Conservation (phyloP, 2,797 vertebrate genomes). For the Diplodus sargus region DNA sequence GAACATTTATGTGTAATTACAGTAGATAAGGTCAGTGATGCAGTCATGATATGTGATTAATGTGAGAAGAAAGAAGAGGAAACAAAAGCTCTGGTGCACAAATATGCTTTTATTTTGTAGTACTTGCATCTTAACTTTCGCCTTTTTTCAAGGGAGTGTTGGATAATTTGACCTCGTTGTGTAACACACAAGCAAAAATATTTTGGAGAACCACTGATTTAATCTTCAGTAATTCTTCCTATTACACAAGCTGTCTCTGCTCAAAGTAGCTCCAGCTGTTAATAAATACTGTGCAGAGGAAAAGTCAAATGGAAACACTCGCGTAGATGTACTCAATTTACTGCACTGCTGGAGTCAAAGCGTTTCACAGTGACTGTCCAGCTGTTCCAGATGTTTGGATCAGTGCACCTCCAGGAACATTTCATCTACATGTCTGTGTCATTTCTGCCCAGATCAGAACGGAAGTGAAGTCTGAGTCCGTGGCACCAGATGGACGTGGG, state of each 20-base stretch:
- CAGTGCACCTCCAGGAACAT: background rate
- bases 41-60: too few relatives aligned
- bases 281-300: too few relatives aligned
- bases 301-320: too few relatives aligned
- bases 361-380: background rate
- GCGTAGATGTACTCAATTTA: background rate
- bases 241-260: background rate
- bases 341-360: background rate
- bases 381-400: slow-evolving; percentile 25
- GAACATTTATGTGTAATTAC: too few relatives aligned
- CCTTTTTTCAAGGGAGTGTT: too few relatives aligned
- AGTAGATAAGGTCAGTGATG: too few relatives aligned
- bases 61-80: too few relatives aligned
- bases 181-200: too few relatives aligned
- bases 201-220: too few relatives aligned
- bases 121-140: too few relatives aligned
- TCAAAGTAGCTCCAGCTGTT: too few relatives aligned
- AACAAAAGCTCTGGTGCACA: background rate
- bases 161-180: too few relatives aligned
- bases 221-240: background rate
- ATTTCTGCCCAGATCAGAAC: slow-evolving; percentile 2
- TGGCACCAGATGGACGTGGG: slow-evolving; percentile 27
- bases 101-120: background rate
- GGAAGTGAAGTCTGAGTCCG: background rate
- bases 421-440: background rate